Evolutionary conservation across 2,888 invertebrate genomes (phyloP).

Genomic region (Clusia tigrina): DNA sequence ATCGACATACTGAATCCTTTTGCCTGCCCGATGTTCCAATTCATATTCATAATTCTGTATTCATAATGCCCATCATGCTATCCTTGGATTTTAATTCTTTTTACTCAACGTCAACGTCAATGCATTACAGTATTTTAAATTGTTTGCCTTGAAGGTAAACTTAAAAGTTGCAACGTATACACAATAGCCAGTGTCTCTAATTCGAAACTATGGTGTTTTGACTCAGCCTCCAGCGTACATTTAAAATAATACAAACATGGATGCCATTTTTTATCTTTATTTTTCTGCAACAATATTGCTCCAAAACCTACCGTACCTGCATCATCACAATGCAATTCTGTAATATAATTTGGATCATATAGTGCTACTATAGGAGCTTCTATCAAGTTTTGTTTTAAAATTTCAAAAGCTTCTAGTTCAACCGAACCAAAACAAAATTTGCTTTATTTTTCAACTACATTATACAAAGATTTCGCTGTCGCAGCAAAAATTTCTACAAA

Average conservation of each 20-base stretch:
- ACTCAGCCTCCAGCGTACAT: neutral
- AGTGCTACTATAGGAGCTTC: neutral
- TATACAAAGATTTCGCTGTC: conserved; percentile 47
- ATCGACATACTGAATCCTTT: neutral
- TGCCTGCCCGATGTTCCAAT: neutral
- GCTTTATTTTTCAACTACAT: conserved; percentile 29
- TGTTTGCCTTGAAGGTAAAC: too few relatives aligned
- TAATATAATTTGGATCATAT: neutral
- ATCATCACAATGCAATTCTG: too few relatives aligned
- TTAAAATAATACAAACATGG: neutral
- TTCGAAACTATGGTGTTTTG: neutral
- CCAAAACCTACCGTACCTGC: too few relatives aligned
- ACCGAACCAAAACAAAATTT: conserved; percentile 14
- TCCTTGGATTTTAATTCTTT: neutral
- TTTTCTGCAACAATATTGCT: neutral
- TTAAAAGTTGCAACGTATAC: neutral
- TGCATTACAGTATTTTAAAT: neutral
- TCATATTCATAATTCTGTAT: neutral
- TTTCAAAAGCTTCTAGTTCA: conserved; percentile 18
- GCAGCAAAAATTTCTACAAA: conserved; percentile 25
- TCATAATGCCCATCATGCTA: neutral
- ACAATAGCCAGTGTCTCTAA: neutral
- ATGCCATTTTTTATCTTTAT: neutral
- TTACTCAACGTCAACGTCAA: neutral
- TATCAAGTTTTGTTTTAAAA: conserved; percentile 13